A percentile compares a stretch with the other conserved stretches of the same genome.
These are phyloP conservation scores for Tolypeutes matacus DNA, from an alignment of 2,797 vertebrate genomes.

Conservation along the genomic window DNA sequence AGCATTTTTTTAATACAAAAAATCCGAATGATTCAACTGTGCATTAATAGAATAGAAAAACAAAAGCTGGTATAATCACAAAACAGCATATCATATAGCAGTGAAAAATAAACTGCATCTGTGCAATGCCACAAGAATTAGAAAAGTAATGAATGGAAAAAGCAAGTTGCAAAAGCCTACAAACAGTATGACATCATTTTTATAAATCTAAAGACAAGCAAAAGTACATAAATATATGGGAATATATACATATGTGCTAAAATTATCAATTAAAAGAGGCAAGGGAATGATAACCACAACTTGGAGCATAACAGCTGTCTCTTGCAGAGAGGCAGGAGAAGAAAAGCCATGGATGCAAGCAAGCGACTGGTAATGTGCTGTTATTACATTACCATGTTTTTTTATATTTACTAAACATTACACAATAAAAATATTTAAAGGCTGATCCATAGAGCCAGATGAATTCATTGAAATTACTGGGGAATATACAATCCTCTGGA, in stretches of 20 bases:
- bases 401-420: not conserved
- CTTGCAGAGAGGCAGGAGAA: not conserved
- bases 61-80: not conserved
- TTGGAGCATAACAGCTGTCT: not conserved
- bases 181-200: not conserved
- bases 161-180: not conserved
- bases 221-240: not conserved
- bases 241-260: not conserved
- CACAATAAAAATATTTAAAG: not conserved
- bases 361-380: not conserved
- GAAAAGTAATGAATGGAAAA: not conserved
- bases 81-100: not conserved
- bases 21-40: not conserved
- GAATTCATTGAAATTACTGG: not conserved
- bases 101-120: not conserved
- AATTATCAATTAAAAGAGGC: not conserved
- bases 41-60: not conserved
- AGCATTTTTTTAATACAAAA: not conserved
- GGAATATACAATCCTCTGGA: not conserved
- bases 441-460: not conserved
- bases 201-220: conserved; percentile 16
- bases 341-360: not conserved
- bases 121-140: not conserved
- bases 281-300: not conserved
- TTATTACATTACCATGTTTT: not conserved